Conservation (phyloP, 2,113 vertebrate genomes). For the Dermatemys mawii region DNA sequence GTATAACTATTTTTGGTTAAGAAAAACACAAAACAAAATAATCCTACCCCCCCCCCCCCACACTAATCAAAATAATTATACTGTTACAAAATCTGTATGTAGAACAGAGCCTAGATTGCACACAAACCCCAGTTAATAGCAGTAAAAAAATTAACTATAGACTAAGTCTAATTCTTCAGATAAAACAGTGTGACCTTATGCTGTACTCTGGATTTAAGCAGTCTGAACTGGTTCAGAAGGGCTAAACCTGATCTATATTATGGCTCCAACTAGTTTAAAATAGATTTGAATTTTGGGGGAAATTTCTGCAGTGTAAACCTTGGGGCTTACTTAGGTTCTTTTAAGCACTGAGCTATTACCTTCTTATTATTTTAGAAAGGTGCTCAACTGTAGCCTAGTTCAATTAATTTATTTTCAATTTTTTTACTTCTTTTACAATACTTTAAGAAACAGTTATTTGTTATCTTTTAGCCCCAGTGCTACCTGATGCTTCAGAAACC, state of each 20-base stretch:
- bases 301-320: background rate
- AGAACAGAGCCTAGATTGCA: background rate
- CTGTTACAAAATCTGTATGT: too few relatives aligned
- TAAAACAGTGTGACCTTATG: background rate
- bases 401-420: background rate
- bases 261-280: background rate
- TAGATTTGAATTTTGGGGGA: background rate
- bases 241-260: background rate
- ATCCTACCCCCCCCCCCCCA: background rate
- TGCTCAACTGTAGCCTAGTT: background rate
- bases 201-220: background rate
- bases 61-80: too few relatives aligned
- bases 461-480: background rate
- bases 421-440: background rate
- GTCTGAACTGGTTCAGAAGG: background rate
- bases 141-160: background rate
- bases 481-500: background rate
- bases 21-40: background rate
- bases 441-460: background rate
- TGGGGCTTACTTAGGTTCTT: background rate
- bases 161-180: background rate
- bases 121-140: background rate
- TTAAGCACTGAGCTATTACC: background rate
- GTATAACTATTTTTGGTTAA: background rate
- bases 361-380: background rate